Evolutionary conservation across 1,140 invertebrate genomes (phyloP), one percentile per base, ranked within the genome.

Genomic region (Pantala flavescens): DNA sequence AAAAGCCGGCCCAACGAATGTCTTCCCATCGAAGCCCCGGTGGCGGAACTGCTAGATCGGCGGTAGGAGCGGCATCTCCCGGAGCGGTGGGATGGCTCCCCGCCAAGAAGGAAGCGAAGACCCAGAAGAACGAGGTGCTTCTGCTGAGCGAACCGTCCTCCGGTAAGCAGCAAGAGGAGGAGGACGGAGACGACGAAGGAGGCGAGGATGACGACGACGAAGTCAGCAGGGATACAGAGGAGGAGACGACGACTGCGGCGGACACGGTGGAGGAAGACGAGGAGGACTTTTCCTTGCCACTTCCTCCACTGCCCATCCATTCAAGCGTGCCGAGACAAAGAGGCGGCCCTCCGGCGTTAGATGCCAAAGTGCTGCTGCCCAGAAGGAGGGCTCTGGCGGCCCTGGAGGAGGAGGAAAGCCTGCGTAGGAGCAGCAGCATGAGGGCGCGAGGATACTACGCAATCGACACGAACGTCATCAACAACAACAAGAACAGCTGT

Each of bases 401-500:
- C 5, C 3, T 63, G 14, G 49, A 63, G 49, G 49, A 63, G 12
- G 49, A 63, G n/a, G 49, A 63, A 63, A 19, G 49, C 12, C 16
- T 63, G 49, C 49, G 49, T 19, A 16, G 49, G n/a, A 63, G 49
- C 49, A 63, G 49, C 49, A 36, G 28, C 28, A 36, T 36, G 28
- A 16, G 49, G 49, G n/a, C 16, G 16, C 49, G 49, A 21, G 49
- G 49, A 19, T 63, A 63, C 49, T 63, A 63, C 49, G 49, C 49
- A 19, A 63, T 63, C 49, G 49, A 63, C n/a, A 63, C 49, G 16
- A 63, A 63, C 49, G 49, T 63, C 16, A 63, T 63, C 49, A 63
- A 63, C 49, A 63, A 63, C 49, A 63, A 63, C 49, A 63, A 63
- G 49, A 63, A 63, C 49, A 63, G 49, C 49, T 63, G 49, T 63